Evolutionary conservation across 2,888 invertebrate species (phyloP), one percentile per base, ranked within the genome.

Genomic region (Pantelozetes paolii): DNA sequence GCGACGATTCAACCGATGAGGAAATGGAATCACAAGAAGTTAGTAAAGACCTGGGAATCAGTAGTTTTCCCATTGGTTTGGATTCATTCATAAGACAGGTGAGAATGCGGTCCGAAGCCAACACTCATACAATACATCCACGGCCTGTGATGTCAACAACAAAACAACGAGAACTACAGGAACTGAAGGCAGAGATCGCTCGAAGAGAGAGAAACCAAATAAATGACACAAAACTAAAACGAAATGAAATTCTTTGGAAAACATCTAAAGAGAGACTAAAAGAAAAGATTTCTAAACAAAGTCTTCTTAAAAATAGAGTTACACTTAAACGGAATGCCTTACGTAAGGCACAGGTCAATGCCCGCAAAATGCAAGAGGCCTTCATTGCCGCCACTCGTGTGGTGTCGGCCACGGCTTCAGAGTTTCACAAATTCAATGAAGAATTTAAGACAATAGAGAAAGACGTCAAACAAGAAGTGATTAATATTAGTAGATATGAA

Each of bases 151-250:
- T 75, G n/a, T 73, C 70, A 23, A 54, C 23, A 15, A 59, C 50
- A 20, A 69, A 75, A 59, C 75, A 73, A 67, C 11, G 30, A 64
- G 75, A 75, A 62, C 69, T 70, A 20, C 30, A 45, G 54, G 70
- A 75, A 64, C 45, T 75, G 36, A 73, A 70, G 30, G 54, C 40
- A 26, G 75, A 75, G 59, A 75, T 75, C 42, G 70, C 48, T 9
- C 50, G 72, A n/a, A 64, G 75, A 45, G 75, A 73, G 23, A 2
- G 32, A 13, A 40, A 23, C 3, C 42, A 42, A 28, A 54, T 59
- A 20, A 54, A 40, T 28, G 54, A 71, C 13, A 59, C 30, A n/a
- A 54, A 48, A 40, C 57, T 59, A 3, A 59, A 42, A 71, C 36
- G 57, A 42, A 59, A 71, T n/a, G 71, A 71, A 54, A 28, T 42